Evolutionary conservation across 2,888 invertebrate species (phyloP).

Genomic region (Oscheius sp.): DNA sequence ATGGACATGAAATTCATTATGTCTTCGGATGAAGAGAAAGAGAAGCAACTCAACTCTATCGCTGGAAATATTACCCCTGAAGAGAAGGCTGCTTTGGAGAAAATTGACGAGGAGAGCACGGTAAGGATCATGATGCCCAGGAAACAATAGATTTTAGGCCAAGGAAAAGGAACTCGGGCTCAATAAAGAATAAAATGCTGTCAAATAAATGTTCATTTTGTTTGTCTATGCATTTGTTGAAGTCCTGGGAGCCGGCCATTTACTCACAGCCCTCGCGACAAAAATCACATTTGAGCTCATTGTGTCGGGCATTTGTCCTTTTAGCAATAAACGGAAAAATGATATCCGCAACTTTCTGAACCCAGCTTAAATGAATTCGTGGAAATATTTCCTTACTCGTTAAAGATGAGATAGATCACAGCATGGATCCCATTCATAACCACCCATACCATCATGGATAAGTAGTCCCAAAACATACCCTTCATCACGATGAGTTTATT

Average conservation of each 20-base stretch:
- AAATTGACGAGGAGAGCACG: constrained; percentile 19
- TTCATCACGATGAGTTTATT: neutral
- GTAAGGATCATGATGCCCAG: neutral
- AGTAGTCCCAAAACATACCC: constrained; percentile 9
- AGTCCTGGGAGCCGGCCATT: constrained; percentile 10
- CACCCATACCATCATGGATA: constrained; percentile 33
- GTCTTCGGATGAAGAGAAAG: constrained; percentile 17
- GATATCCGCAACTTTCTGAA: constrained; percentile 11
- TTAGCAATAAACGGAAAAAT: neutral
- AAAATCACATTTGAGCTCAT: constrained; percentile 4
- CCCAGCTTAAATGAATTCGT: neutral
- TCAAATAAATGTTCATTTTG: constrained; percentile 12
- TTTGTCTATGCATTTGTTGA: neutral
- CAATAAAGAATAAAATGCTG: constrained; percentile 3
- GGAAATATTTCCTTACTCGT: constrained; percentile 19
- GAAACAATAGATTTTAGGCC: constrained; percentile 5
- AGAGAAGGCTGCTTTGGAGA: constrained; percentile 2
- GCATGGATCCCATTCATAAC: constrained; percentile 37
- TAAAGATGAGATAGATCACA: constrained; percentile 35
- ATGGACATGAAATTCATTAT: constrained; percentile 14
- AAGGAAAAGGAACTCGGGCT: constrained; percentile 26
- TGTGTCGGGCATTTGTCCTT: constrained; percentile 10
- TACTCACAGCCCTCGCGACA: neutral
- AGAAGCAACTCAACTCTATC: neutral
- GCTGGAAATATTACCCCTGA: constrained; percentile 1